Percentiles rank a stretch among this genome's conserved stretches.
phyloP scores from a whole-genome alignment of 2,797 vertebrate genomes.

The Cottoperca gobio region DNA sequence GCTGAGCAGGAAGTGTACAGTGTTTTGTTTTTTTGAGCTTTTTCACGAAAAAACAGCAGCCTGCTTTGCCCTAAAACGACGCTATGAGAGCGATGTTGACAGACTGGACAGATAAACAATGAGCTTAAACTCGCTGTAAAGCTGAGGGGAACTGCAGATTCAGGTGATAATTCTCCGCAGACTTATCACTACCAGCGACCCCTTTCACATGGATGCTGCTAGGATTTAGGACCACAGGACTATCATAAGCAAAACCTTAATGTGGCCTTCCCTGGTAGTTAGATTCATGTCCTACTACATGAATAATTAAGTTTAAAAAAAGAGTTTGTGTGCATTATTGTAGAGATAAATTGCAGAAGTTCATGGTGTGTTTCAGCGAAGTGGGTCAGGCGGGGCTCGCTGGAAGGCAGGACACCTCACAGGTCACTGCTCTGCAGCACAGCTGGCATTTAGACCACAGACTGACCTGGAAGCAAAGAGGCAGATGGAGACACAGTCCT shows the following conservation, averaged over 20 bases:
- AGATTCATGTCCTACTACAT: not conserved
- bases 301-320: not conserved
- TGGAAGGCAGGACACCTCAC: constrained; percentile 35
- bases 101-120: no score
- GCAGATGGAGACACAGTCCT: constrained; percentile 16
- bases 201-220: not conserved
- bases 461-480: constrained; percentile 35
- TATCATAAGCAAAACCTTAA: not conserved
- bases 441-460: constrained; percentile 53
- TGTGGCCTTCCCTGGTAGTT: not conserved
- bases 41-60: not conserved
- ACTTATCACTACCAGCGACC: not conserved
- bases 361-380: constrained; percentile 13
- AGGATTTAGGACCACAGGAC: not conserved
- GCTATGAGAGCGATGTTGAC: not conserved
- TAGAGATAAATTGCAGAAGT: not conserved
- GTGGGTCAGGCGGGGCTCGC: constrained; percentile 25
- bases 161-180: not conserved
- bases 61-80: not conserved
- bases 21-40: not conserved
- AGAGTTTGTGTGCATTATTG: not conserved
- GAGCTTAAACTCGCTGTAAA: not conserved
- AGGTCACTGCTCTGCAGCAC: constrained; percentile 56
- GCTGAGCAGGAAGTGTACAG: not conserved
- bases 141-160: no score